Base-by-base conservation (phyloP, 2,888 invertebrate species). In the Cryptocheilus praepositus region DNA sequence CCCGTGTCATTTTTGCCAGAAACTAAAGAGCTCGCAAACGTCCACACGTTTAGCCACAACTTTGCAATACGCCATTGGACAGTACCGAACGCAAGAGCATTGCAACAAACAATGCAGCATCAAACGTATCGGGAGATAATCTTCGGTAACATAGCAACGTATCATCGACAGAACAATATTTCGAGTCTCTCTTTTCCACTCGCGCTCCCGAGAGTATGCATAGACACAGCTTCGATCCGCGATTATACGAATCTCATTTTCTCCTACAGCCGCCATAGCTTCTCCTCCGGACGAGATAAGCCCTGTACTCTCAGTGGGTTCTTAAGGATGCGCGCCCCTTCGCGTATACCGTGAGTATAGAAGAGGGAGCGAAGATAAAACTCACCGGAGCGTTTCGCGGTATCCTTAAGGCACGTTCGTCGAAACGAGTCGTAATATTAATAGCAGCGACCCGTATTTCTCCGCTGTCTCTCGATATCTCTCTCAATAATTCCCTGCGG, bases 241-340 rank as follows among this genome's bases (percentile, higher is more conserved):
- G 73, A 70, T 70, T 76, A 79, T 74, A 64, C 79, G 78, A 78
- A 77, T 78, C 78, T 78, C 78, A 79, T 78, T 78, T 78, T 77
- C 79, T 72, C 69, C 79, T 71, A 78, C 69, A 53, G 72, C 79
- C 74, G 13, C 68, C 74, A 64, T 79, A 80, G 74, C 77, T 79
- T 70, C 71, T 80, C 70, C 66, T 65, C 67, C 62, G 71, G 52
- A 59, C 66, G 80, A 77, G 79, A 79, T 79, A 79, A 79, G 78
- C 74, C 77, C 78, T 70, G 80, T 73, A 71, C 67, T 66, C 79
- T 71, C 62, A 59, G 69, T 72, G 77, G 36, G 73, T 79, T 74
- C 70, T 77, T 73, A 77, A 79, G 80, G 71, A 79, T 77, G 72
- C 77, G 69, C 57, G 49, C n/a, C 49, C 68, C 60, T 59, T 70